Evolutionary conservation across 2,113 vertebrate species (phyloP), one percentile per base, ranked within the genome.

Genomic region (Illadopsis cleaveri): DNA sequence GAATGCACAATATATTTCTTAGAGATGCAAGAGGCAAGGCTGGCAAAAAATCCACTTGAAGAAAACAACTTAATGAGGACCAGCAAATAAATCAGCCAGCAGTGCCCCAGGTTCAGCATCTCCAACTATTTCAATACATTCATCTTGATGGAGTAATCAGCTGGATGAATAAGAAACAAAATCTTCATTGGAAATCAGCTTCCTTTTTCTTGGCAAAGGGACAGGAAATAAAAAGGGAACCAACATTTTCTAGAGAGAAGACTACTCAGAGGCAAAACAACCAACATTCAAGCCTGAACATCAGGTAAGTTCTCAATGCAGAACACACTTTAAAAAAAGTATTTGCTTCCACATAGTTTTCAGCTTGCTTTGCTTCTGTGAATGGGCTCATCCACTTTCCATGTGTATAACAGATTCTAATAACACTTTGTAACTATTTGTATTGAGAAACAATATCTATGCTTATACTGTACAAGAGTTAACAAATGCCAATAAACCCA

Each of bases 381-480:
- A n/a, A n/a, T n/a, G n/a, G n/a, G n/a, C n/a, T n/a, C n/a, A n/a
- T n/a, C n/a, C n/a, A 20, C 31, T 35, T 81, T 45, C 22, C 35
- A 40, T 6, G 5, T 16, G 9, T 10, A 11, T 16, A 83, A 28
- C 8, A n/a, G 12, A 56, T 37, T 45, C 28, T 28, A 79, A 2
- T 22, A 57, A 37, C 17, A 44, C 22, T 53, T 37, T 13, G 5
- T 37, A 77, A 37, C 11, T n/a, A 44, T 45, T 28, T 61, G 4
- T 44, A 57, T 23, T 57, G 37, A 80, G 35, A 71, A 80, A 53
- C 12, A 68, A 18, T 20, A 50, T 33, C 8, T 66, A 17, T 16
- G 35, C 3, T 51, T 21, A 25, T 31, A 1, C 24, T 23, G 25
- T 4, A 45, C 0, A 1, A 79, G 27, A 57, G 24, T 15, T 73